Base-by-base conservation (phyloP, 2,113 vertebrate species). In the Psittacus erithacus region DNA sequence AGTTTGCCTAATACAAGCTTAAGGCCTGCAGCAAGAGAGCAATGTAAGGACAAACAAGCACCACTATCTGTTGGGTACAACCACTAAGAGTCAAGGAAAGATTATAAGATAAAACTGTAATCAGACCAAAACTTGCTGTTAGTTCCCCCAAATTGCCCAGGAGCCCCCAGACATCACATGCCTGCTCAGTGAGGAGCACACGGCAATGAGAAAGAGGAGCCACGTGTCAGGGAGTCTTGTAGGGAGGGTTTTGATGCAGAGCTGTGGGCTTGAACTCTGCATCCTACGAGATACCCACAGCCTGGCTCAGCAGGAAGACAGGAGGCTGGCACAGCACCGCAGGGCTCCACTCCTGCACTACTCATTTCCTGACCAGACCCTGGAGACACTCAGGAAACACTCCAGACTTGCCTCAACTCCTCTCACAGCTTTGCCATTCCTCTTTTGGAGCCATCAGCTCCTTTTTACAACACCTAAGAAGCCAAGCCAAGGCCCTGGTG, bases 151-250 rank as follows among this genome's bases (percentile, higher is more conserved):
- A 8, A 64, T 15, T 50, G 22, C 19, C 25, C 0, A 1, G 29
- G 4, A 77, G 18, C 29, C 52, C 28, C 13, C 5, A 85, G 29
- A 53, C 1, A 2, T 38, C 43, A 33, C 33, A 31, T 3, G 4
- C 6, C 24, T 2, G 1, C 28, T 86, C 35, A 0, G 2, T 8
- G 16, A 41, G 44, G 10, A n/a, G 29, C 39, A 60, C 20, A 24
- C 5, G 15, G 74, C 35, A 73, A 11, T 1, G 7, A 68, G 6
- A 53, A 53, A 71, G n/a, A 70, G 11, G 79, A 60, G 41, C 2
- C 4, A 1, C 38, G 33, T 15, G 17, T 1, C 18, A n/a, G 11
- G 20, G 41, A 65, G 18, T 69, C 44, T 35, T 1, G 0, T 1
- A 38, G 47, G 52, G 22, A 71, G 18, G 7, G 28, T 12, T 79